These are phyloP conservation scores for Macaria notata DNA, from an alignment of 2,888 invertebrate genomes.

Conservation along the genomic window DNA sequence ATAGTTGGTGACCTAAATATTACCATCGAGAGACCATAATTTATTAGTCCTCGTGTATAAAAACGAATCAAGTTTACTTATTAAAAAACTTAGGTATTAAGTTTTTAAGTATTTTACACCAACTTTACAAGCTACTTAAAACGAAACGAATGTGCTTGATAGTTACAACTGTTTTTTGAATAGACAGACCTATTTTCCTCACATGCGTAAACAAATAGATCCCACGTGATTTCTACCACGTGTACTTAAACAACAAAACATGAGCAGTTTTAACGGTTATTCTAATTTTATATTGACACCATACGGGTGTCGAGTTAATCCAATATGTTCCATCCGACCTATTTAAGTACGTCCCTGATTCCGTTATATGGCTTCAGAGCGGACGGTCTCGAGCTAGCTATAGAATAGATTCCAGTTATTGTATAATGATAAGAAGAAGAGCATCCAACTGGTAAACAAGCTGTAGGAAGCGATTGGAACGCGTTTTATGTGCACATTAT, in stretches of 20 bases:
- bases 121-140: too few relatives aligned
- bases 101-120: too few relatives aligned
- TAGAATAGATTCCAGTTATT: constrained; percentile 26
- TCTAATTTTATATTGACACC: constrained; percentile 24
- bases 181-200: neutral
- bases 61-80: too few relatives aligned
- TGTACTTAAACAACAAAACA: constrained; percentile 14
- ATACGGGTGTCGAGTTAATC: constrained; percentile 53
- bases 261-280: constrained; percentile 19
- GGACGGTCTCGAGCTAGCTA: constrained; percentile 37
- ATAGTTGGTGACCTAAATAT: too few relatives aligned
- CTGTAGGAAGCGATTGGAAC: neutral
- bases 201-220: constrained; percentile 12
- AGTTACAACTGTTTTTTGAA: too few relatives aligned
- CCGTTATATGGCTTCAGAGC: constrained; percentile 58
- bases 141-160: too few relatives aligned
- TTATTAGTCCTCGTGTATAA: too few relatives aligned
- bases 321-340: constrained; percentile 61
- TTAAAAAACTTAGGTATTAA: too few relatives aligned
- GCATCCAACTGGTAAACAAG: constrained; percentile 8
- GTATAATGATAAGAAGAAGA: constrained; percentile 6
- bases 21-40: too few relatives aligned
- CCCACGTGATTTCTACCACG: constrained; percentile 19
- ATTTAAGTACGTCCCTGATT: constrained; percentile 49
- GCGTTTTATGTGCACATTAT: too few relatives aligned